Percentiles rank a stretch among this genome's conserved stretches.
Conservation (phyloP, 2,888 invertebrate genomes). For the Dastarcus helophoroides region DNA sequence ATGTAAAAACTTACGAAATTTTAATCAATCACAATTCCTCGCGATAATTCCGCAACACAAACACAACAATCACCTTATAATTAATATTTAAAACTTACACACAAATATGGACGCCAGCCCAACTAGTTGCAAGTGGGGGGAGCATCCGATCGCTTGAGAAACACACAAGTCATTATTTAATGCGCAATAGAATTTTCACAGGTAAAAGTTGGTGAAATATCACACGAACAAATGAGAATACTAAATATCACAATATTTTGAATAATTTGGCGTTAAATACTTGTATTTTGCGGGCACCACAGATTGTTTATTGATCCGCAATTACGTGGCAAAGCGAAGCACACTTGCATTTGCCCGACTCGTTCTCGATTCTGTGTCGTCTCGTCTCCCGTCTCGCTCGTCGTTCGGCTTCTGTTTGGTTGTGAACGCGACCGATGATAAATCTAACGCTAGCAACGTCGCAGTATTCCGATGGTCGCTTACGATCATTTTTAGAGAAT, state of each 20-base stretch:
- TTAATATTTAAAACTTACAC: constrained; percentile 15
- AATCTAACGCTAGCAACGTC: too few relatives aligned
- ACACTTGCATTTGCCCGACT: constrained; percentile 12
- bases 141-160: constrained; percentile 27
- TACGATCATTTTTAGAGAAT: too few relatives aligned
- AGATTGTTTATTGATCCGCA: constrained; percentile 36
- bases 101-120: constrained; percentile 36
- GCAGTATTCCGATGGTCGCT: too few relatives aligned
- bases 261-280: constrained; percentile 38
- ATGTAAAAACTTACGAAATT: too few relatives aligned
- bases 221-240: constrained; percentile 34
- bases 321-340: constrained; percentile 33
- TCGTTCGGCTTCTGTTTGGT: too few relatives aligned
- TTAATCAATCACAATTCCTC: too few relatives aligned
- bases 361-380: too few relatives aligned
- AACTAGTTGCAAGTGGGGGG: constrained; percentile 25
- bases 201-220: constrained; percentile 27
- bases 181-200: constrained; percentile 19
- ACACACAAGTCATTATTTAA: constrained; percentile 29
- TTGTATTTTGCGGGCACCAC: constrained; percentile 31
- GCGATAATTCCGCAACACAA: too few relatives aligned
- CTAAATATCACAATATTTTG: constrained; percentile 39
- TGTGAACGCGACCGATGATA: too few relatives aligned
- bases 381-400: too few relatives aligned
- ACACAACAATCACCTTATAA: too few relatives aligned